These are phyloP conservation scores for Hemibagrus guttatus DNA, from an alignment of 2,797 vertebrate genomes.

Conservation along the genomic window DNA sequence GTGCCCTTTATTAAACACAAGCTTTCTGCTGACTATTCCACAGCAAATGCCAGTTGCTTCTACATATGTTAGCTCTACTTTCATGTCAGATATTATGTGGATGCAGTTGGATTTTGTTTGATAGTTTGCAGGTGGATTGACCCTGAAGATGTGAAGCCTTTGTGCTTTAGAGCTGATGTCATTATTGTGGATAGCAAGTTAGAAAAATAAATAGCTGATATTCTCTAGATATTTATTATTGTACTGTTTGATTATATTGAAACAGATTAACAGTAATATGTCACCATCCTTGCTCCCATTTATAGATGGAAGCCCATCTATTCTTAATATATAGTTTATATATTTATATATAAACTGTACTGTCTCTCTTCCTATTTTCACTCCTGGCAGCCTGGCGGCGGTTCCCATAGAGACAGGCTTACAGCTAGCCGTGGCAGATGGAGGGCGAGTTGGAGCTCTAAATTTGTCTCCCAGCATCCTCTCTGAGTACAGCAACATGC, in stretches of 20 bases:
- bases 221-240: background rate
- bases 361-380: slow-evolving; percentile 60
- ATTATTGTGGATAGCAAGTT: background rate
- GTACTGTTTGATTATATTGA: background rate
- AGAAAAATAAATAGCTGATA: background rate
- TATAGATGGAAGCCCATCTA: background rate
- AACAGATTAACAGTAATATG: background rate
- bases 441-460: slow-evolving; percentile 82
- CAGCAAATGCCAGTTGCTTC: background rate
- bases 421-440: slow-evolving; percentile 82
- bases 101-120: background rate
- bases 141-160: background rate
- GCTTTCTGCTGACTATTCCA: background rate
- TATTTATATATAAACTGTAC: slow-evolving; percentile 51
- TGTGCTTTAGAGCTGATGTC: background rate
- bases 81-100: background rate
- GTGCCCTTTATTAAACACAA: background rate
- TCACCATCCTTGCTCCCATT: background rate
- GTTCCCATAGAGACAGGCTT: slow-evolving; percentile 84
- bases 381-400: slow-evolving; percentile 73
- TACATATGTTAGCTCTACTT: background rate
- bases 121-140: background rate
- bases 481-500: slow-evolving; percentile 74
- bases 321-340: background rate
- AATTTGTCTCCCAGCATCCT: slow-evolving; percentile 85